A percentile compares a stretch with the other conserved stretches of the same genome.
phyloP scores from a whole-genome alignment of 2,797 vertebrate genomes.

The Fistularia commersonii region DNA sequence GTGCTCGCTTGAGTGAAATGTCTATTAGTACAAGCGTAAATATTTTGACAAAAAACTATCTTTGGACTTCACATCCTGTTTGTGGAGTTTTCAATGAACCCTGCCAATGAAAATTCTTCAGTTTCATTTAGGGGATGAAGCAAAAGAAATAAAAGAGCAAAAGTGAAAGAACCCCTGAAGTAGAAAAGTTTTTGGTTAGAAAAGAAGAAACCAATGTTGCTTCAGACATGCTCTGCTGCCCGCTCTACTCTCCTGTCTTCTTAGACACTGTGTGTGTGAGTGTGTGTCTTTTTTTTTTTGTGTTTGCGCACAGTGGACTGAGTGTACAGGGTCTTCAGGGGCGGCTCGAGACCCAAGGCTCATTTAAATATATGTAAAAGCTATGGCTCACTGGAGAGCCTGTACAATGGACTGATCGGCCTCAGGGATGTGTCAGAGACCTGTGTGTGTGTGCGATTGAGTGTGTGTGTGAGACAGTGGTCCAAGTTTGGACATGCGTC shows the following conservation, averaged over 20 bases:
- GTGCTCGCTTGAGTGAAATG: too few species aligned
- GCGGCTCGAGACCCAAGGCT: conserved; percentile 57
- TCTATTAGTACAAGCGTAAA: too few species aligned
- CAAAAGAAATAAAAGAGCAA: conserved; percentile 4
- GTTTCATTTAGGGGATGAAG: conserved; percentile 27
- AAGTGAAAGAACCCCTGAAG: conserved; percentile 46
- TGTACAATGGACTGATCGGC: conserved; percentile 71
- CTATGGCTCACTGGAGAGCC: conserved; percentile 74
- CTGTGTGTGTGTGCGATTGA: conserved; percentile 24
- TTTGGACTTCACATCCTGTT: too few species aligned
- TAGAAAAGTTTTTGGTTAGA: conserved; percentile 49
- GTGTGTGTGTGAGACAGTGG: conserved; percentile 49
- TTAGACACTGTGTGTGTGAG: conserved; percentile 34
- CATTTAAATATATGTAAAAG: conserved; percentile 82
- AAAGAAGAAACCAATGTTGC: conserved; percentile 37
- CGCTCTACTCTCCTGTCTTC: conserved; percentile 51
- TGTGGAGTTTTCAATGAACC: conserved; percentile 1
- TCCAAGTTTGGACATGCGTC: conserved; percentile 61
- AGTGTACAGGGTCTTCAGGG: conserved; percentile 49
- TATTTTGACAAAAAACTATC: too few species aligned
- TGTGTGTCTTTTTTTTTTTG: conserved; percentile 25
- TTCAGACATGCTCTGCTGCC: conserved; percentile 59
- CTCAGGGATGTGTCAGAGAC: conserved; percentile 73
- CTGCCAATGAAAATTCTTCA: conserved; percentile 9
- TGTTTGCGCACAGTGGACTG: conserved; percentile 30